phyloP scores from a whole-genome alignment of 2,888 invertebrate genomes.

The Polymixis lichenea region DNA sequence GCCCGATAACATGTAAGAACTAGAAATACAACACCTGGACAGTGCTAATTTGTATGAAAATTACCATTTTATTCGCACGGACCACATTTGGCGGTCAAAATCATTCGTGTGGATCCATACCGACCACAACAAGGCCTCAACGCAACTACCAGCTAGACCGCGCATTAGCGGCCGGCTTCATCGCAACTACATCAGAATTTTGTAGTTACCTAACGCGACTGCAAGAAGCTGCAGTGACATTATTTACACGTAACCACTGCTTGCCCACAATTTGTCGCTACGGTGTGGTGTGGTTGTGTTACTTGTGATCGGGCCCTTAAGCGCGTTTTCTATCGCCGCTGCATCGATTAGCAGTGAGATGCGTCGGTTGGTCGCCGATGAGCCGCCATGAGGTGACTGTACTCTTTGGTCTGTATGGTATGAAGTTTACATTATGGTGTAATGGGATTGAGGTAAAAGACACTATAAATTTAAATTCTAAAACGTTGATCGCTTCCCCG shows the following conservation, averaged over 20 bases:
- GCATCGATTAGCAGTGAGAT: not conserved
- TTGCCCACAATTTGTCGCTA: not conserved
- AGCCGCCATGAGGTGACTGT: slow-evolving; percentile 90
- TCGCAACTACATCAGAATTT: no score
- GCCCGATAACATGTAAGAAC: not conserved
- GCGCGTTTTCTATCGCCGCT: not conserved
- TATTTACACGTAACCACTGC: no score
- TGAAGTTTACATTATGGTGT: slow-evolving; percentile 90
- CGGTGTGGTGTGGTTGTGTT: not conserved
- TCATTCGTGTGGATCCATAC: no score
- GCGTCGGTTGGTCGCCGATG: not conserved
- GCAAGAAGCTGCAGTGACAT: no score
- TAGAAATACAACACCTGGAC: not conserved
- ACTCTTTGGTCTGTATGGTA: slow-evolving; percentile 93
- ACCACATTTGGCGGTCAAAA: no score
- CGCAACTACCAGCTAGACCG: no score
- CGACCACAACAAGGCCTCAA: no score
- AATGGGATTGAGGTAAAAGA: slow-evolving; percentile 83
- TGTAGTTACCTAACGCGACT: no score
- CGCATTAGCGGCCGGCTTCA: no score
- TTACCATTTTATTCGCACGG: no score
- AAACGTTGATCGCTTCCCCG: slow-evolving; percentile 86
- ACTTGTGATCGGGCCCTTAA: not conserved
- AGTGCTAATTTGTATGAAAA: not conserved
- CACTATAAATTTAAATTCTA: slow-evolving; percentile 82